Evolutionary conservation across 2,113 vertebrate genomes (phyloP).

Genomic region (Muntiacus muntjak): DNA sequence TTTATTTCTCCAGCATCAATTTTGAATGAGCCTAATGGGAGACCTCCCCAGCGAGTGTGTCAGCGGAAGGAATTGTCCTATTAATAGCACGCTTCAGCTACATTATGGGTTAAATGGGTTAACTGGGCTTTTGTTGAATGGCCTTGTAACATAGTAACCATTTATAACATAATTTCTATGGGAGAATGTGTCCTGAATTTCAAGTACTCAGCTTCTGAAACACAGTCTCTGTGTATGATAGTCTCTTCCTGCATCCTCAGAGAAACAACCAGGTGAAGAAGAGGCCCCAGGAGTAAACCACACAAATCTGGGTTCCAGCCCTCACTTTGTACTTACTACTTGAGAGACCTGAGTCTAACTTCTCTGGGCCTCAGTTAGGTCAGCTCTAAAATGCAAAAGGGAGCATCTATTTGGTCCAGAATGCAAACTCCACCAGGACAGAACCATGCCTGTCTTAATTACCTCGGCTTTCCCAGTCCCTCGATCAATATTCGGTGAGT

Average conservation of each 20-base stretch:
- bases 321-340: not conserved
- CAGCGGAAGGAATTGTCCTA: constrained; percentile 1
- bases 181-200: constrained; percentile 42
- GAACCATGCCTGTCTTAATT: not conserved
- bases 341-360: not conserved
- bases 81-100: constrained; percentile 34
- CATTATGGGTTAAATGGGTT: constrained; percentile 67
- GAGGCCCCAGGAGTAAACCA: not conserved
- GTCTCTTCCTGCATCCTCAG: not conserved
- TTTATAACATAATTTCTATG: constrained; percentile 66
- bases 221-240: not conserved
- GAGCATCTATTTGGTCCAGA: not conserved
- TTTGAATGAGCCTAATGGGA: constrained; percentile 23
- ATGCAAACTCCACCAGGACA: constrained; percentile 37
- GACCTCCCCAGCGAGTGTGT: not conserved
- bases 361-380: not conserved
- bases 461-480: not conserved
- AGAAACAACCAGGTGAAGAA: not conserved
- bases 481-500: constrained; percentile 7
- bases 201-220: constrained; percentile 39
- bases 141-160: constrained; percentile 60
- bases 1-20: not conserved
- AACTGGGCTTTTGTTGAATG: constrained; percentile 62
- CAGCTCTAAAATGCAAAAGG: not conserved
- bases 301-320: not conserved